Conservation (phyloP, 2,888 invertebrate genomes). For the Melangyna quadrimaculata region DNA sequence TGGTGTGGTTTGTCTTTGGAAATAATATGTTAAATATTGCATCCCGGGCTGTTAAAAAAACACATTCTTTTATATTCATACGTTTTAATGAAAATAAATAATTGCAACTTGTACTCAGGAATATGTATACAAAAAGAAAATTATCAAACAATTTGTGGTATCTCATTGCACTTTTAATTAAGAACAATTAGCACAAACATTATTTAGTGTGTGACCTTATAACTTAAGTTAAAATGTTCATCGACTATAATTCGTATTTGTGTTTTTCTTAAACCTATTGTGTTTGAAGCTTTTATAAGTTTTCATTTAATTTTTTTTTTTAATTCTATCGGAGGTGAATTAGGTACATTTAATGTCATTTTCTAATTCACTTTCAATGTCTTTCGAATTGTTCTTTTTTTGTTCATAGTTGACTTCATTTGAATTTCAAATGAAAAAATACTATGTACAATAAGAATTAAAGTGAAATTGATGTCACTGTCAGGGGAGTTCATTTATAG, state of each 20-base stretch:
- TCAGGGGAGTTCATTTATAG: constrained; percentile 8
- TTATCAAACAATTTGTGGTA: constrained; percentile 32
- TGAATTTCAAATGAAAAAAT: not conserved
- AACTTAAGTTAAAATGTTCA: constrained; percentile 42
- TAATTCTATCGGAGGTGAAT: too few species aligned
- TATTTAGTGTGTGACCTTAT: constrained; percentile 41
- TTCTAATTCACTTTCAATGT: constrained; percentile 39
- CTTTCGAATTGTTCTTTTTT: not conserved
- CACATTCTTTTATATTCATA: not conserved
- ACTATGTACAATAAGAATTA: not conserved
- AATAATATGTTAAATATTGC: too few species aligned
- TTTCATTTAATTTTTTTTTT: not conserved
- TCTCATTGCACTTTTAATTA: constrained; percentile 52
- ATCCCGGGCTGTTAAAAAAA: too few species aligned
- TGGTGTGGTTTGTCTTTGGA: too few species aligned
- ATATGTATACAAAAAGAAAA: not conserved
- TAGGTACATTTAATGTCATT: not conserved
- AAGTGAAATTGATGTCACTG: constrained; percentile 9
- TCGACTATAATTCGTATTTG: not conserved
- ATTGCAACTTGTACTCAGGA: not conserved
- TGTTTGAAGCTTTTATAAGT: not conserved
- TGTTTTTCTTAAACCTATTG: not conserved
- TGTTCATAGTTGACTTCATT: constrained; percentile 6
- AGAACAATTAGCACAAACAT: constrained; percentile 27
- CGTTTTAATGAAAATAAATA: not conserved